Conservation (phyloP, 2,797 vertebrate species). For the Pelochelys cantorii region DNA sequence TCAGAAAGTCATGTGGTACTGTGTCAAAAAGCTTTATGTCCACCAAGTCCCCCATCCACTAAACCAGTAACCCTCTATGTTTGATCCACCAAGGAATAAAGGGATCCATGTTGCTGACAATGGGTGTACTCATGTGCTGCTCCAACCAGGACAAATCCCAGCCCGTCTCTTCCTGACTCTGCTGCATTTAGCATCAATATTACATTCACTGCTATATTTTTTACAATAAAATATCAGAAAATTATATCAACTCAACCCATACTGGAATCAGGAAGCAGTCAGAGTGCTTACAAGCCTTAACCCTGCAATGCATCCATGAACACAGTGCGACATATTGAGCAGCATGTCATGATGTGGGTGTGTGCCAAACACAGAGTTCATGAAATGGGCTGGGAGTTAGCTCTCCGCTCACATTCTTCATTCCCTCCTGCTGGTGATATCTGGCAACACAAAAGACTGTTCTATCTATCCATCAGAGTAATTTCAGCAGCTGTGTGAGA, state of each 20-base stretch:
- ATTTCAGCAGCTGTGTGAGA: not conserved
- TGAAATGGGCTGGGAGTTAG: not conserved
- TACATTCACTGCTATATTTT: not conserved
- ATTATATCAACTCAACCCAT: not conserved
- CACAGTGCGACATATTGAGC: no score
- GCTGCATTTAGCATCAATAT: not conserved
- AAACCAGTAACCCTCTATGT: slow-evolving; percentile 2
- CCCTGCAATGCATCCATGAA: not conserved
- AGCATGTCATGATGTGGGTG: not conserved
- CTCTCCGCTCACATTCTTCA: not conserved
- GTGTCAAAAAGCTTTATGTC: no score
- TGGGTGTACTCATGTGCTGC: not conserved
- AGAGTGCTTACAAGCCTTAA: not conserved
- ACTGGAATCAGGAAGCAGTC: not conserved
- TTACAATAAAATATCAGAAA: not conserved
- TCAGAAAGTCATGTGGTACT: no score
- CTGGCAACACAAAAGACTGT: no score
- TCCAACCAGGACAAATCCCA: not conserved
- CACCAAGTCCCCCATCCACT: no score
- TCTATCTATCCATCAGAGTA: not conserved
- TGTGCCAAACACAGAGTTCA: not conserved
- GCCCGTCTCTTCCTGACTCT: no score
- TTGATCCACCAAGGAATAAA: not conserved
- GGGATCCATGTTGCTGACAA: not conserved
- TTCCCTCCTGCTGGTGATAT: not conserved